These are phyloP conservation scores for Rhinella marina DNA, from an alignment of 2,797 vertebrate species.

Conservation along the genomic window DNA sequence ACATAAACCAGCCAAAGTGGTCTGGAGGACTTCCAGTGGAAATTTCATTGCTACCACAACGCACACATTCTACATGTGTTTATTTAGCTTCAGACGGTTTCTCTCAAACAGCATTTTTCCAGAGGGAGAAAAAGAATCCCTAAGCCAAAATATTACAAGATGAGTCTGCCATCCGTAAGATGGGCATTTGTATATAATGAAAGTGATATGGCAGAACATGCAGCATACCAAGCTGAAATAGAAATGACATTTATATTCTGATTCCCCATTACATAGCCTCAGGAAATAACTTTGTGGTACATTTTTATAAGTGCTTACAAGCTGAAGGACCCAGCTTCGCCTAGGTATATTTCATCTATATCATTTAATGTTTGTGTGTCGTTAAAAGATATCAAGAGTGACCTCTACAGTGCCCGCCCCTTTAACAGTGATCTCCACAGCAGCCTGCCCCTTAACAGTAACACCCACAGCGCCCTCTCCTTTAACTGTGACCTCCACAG, in stretches of 20 bases:
- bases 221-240: not conserved
- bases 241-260: not conserved
- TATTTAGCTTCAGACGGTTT: constrained; percentile 57
- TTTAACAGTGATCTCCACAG: too few relatives aligned
- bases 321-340: too few relatives aligned
- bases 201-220: not conserved
- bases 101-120: constrained; percentile 60
- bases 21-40: constrained; percentile 58
- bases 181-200: constrained; percentile 13
- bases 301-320: too few relatives aligned
- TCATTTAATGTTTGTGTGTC: too few relatives aligned
- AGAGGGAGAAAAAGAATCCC: constrained; percentile 36
- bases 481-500: too few relatives aligned
- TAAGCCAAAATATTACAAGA: constrained; percentile 49
- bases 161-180: constrained; percentile 38
- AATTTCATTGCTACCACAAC: constrained; percentile 53
- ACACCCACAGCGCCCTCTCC: too few relatives aligned
- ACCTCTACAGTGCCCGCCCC: too few relatives aligned
- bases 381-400: too few relatives aligned
- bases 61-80: constrained; percentile 56
- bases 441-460: too few relatives aligned
- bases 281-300: not conserved
- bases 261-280: not conserved
- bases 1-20: constrained; percentile 48
- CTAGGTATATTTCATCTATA: too few relatives aligned